A percentile compares a stretch with the other conserved stretches of the same genome.
Evolutionary conservation across 2,888 invertebrate species (phyloP).

Genomic region (Hirtodrosophila cameraria): DNA sequence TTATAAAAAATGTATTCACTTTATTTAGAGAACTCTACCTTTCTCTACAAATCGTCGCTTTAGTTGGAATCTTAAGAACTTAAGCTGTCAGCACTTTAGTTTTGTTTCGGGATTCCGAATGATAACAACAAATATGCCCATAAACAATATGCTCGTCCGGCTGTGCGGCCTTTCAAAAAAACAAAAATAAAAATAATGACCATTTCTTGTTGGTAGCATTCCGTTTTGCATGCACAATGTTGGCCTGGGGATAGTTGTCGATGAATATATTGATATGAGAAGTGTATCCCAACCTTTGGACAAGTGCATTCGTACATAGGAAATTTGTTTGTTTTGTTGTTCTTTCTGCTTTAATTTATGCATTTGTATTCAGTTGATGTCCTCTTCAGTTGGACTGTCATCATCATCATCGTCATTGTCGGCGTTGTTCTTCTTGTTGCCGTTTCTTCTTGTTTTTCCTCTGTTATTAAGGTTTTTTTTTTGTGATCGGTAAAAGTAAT

Average conservation of each 20-base stretch:
- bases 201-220: conserved; percentile 37
- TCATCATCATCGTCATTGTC: conserved; percentile 10
- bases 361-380: conserved; percentile 71
- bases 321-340: conserved; percentile 66
- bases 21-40: too few species aligned
- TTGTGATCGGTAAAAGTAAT: conserved; percentile 74
- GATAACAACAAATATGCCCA: conserved; percentile 20
- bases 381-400: conserved; percentile 48
- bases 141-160: conserved; percentile 53
- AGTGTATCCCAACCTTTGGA: conserved; percentile 61
- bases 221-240: conserved; percentile 68
- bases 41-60: too few species aligned
- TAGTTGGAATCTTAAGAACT: too few species aligned
- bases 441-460: conserved; percentile 22
- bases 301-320: conserved; percentile 75
- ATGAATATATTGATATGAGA: conserved; percentile 35
- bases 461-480: conserved; percentile 26
- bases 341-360: conserved; percentile 68
- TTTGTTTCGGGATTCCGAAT: conserved; percentile 44
- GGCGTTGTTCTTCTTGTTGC: conserved; percentile 14
- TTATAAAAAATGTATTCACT: conserved; percentile 36
- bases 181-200: conserved; percentile 10
- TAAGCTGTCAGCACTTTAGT: conserved; percentile 7
- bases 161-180: conserved; percentile 42
- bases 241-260: conserved; percentile 8